These are phyloP conservation scores for Tragulus kanchil DNA, from an alignment of 2,113 vertebrate species.

Conservation along the genomic window DNA sequence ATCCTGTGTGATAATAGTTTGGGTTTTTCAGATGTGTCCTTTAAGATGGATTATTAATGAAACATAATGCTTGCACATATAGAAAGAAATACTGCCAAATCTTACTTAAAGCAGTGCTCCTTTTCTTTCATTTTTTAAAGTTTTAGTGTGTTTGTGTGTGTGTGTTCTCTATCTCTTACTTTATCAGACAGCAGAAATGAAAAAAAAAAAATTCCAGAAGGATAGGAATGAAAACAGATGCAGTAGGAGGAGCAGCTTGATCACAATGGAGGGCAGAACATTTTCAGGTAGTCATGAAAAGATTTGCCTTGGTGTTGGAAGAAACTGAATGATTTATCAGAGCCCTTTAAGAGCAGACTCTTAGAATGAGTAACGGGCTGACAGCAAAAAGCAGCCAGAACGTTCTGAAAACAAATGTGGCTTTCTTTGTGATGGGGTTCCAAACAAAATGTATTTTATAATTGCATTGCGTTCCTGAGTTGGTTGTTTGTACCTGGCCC, in stretches of 20 bases:
- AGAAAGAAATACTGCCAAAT: neutral
- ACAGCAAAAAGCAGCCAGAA: neutral
- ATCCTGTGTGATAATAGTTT: conserved; percentile 1
- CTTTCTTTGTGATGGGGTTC: neutral
- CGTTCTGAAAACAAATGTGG: neutral
- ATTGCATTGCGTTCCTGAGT: neutral
- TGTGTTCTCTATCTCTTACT: too few relatives aligned
- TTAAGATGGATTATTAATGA: conserved; percentile 15
- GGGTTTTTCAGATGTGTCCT: neutral
- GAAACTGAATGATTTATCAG: conserved; percentile 40
- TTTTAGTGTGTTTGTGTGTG: neutral
- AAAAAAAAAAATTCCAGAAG: neutral
- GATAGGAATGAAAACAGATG: neutral
- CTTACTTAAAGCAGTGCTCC: neutral
- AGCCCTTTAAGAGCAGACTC: neutral
- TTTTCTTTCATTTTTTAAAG: neutral
- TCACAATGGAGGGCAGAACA: neutral
- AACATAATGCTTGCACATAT: neutral
- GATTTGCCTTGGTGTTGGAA: neutral
- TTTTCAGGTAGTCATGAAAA: conserved; percentile 15
- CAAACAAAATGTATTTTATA: neutral
- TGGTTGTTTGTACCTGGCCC: neutral
- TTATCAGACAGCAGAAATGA: too few relatives aligned
- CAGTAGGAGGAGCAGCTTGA: neutral
- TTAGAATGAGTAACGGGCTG: neutral